Percentiles rank a stretch among this genome's conserved stretches.
Evolutionary conservation across 2,888 invertebrate genomes (phyloP).

Genomic region (Salpingus planirostris): DNA sequence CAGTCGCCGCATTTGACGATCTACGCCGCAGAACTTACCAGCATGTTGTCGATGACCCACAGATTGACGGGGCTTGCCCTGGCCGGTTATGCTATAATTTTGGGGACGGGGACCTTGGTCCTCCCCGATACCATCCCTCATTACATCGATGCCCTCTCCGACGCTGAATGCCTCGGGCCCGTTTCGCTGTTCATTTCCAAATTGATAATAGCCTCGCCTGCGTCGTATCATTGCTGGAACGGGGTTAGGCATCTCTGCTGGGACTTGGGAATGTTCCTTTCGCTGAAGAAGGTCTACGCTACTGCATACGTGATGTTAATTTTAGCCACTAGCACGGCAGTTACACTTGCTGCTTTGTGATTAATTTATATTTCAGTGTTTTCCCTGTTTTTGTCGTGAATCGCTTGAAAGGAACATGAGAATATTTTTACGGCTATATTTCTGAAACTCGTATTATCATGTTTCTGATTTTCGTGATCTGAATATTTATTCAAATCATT

Average conservation of each 20-base stretch:
- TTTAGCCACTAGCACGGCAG: too few species aligned
- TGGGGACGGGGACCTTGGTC: conserved; percentile 53
- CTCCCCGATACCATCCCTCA: conserved; percentile 53
- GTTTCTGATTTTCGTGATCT: too few species aligned
- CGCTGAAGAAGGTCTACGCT: conserved; percentile 65
- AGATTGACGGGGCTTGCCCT: conserved; percentile 59
- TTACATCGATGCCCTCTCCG: conserved; percentile 53
- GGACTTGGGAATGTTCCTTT: conserved; percentile 67
- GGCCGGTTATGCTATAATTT: conserved; percentile 47
- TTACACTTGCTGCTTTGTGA: too few species aligned
- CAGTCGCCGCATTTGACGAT: conserved; percentile 82
- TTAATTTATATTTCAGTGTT: too few species aligned
- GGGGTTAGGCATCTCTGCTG: conserved; percentile 86
- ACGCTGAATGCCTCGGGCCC: conserved; percentile 46
- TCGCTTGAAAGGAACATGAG: too few species aligned
- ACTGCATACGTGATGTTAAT: conserved; percentile 58
- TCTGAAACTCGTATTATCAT: too few species aligned
- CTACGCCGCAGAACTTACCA: conserved; percentile 70
- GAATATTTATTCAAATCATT: too few species aligned
- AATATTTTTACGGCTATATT: too few species aligned
- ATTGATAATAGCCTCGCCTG: conserved; percentile 66
- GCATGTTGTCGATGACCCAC: conserved; percentile 75
- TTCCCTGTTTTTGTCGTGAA: too few species aligned
- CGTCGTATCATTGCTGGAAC: conserved; percentile 77
- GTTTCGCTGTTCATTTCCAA: conserved; percentile 47